phyloP scores from a whole-genome alignment of 2,797 vertebrate species.

The Phoeniculus purpureus region DNA sequence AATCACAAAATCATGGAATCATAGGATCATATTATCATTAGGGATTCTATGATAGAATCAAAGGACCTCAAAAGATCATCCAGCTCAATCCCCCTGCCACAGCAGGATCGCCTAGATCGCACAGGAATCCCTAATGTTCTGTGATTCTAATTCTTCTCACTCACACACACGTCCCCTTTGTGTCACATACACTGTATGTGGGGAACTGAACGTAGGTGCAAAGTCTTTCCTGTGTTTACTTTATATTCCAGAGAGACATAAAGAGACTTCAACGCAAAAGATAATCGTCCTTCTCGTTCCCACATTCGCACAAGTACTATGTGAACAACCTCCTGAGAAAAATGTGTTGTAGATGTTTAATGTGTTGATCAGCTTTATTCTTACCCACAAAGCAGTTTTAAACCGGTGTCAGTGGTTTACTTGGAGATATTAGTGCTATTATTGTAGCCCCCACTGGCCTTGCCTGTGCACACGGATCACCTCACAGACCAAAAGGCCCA shows the following conservation, averaged over 20 bases:
- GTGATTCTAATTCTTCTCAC: neutral
- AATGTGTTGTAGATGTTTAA: conserved; percentile 1
- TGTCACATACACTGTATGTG: neutral
- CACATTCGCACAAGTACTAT: neutral
- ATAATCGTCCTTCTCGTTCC: conserved; percentile 27
- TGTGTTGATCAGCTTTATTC: conserved; percentile 18
- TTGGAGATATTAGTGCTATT: conserved; percentile 26
- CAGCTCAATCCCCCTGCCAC: too few species aligned
- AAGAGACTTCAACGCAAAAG: conserved; percentile 20
- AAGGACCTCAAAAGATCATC: too few species aligned
- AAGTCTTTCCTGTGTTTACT: conserved; percentile 16
- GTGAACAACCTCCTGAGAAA: conserved; percentile 30
- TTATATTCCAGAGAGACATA: conserved; percentile 16
- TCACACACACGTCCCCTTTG: neutral
- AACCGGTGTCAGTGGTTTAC: neutral
- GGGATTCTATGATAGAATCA: too few species aligned
- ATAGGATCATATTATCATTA: too few species aligned
- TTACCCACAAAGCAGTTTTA: neutral
- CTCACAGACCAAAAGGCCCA: conserved; percentile 9
- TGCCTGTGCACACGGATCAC: neutral
- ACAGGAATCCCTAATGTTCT: too few species aligned
- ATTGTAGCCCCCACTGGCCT: neutral
- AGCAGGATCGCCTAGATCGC: too few species aligned
- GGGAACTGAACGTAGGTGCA: neutral
- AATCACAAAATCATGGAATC: too few species aligned